Conservation (phyloP, 2,113 vertebrate species). For the Myrmophylax atrothorax region DNA sequence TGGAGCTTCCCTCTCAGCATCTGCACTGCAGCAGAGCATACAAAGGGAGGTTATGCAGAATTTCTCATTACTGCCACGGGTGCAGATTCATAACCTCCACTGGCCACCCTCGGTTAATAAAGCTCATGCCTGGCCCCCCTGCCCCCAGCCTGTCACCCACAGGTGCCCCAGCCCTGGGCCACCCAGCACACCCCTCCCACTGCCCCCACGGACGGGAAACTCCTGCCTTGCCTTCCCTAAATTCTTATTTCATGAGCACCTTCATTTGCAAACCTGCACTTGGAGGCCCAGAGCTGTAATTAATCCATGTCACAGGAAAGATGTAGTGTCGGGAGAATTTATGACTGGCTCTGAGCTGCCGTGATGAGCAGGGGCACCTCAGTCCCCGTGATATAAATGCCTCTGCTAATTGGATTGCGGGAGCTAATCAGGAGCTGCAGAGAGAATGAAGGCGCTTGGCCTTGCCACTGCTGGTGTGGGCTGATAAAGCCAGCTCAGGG, state of each 20-base stretch:
- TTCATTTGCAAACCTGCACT: conserved; percentile 27
- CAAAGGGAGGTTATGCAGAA: conserved; percentile 18
- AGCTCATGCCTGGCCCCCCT: neutral
- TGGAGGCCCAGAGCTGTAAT: conserved; percentile 66
- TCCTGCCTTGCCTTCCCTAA: conserved; percentile 16
- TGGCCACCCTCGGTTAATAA: neutral
- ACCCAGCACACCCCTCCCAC: fast-evolving
- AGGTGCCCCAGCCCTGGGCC: neutral
- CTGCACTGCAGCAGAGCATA: conserved; percentile 44
- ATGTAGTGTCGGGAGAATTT: conserved; percentile 67
- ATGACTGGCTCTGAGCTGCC: conserved; percentile 65
- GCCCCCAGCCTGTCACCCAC: neutral
- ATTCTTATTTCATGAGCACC: conserved; percentile 18
- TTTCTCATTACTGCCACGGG: neutral
- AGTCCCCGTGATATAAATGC: conserved; percentile 74
- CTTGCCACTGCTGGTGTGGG: conserved; percentile 27
- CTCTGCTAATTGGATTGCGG: conserved; percentile 77
- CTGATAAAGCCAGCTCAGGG: conserved; percentile 65
- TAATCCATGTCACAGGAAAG: conserved; percentile 69
- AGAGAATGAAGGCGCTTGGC: conserved; percentile 38
- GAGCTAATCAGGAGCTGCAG: conserved; percentile 74
- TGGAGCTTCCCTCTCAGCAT: conserved; percentile 1
- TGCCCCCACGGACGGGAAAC: neutral
- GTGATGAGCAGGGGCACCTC: conserved; percentile 68
- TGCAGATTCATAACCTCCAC: neutral